Percentiles rank a stretch among this genome's conserved stretches.
phyloP scores from a whole-genome alignment of 2,797 vertebrate species.

The Adrianichthys oophorus region DNA sequence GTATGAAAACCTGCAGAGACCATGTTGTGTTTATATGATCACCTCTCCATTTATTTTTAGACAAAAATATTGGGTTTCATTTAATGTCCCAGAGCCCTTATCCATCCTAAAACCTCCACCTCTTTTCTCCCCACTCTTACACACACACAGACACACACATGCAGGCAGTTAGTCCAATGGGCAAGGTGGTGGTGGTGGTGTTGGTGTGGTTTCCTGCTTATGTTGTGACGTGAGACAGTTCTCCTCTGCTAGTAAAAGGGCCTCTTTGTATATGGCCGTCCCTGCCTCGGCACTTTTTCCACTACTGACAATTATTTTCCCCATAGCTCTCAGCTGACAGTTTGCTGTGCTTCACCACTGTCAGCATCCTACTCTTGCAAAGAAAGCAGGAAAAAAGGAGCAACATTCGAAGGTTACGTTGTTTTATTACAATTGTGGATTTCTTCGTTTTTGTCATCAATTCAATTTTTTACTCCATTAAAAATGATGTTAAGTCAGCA shows the following conservation, averaged over 20 bases:
- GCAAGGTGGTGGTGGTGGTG: constrained; percentile 47
- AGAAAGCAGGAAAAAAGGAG: constrained; percentile 12
- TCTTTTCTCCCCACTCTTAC: constrained; percentile 6
- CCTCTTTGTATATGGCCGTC: constrained; percentile 64
- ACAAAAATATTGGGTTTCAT: constrained; percentile 72
- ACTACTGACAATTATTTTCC: constrained; percentile 67
- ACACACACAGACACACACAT: constrained; percentile 9
- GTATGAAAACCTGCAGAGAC: constrained; percentile 18
- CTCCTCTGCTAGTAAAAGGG: constrained; percentile 59
- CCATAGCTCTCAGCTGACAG: constrained; percentile 53
- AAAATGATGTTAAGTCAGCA: too few species aligned
- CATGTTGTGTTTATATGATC: constrained; percentile 55
- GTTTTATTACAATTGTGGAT: too few species aligned
- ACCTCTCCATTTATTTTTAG: constrained; percentile 78
- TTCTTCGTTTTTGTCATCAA: too few species aligned
- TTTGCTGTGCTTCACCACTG: constrained; percentile 38
- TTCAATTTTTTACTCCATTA: too few species aligned
- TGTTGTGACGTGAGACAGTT: constrained; percentile 72
- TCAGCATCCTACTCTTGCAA: constrained; percentile 35
- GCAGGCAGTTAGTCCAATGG: constrained; percentile 36
- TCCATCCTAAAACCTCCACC: background rate
- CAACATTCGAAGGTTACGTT: too few species aligned
- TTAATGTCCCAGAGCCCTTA: constrained; percentile 56
- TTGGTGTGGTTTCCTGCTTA: constrained; percentile 72
- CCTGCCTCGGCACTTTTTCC: constrained; percentile 45